These are phyloP conservation scores for Cliona cf. orientalis DNA, from an alignment of 37 sponge, comb jelly and placozoan genomes.

Conservation along the genomic window DNA sequence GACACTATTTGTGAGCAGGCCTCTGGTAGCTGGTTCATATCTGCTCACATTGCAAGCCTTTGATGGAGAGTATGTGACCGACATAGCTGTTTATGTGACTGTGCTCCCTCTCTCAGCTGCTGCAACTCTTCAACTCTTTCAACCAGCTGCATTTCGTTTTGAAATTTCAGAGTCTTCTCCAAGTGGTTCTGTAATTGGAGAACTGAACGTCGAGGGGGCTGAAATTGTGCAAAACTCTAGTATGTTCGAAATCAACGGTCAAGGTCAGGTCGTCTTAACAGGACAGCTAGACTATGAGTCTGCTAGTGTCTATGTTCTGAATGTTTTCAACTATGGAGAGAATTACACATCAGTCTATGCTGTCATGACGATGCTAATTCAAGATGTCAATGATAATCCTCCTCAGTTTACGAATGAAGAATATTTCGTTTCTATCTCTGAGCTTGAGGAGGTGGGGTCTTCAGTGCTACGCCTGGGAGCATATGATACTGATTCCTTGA, in stretches of 20 bases:
- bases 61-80: constrained; percentile 37
- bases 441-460: constrained; percentile 36
- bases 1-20: constrained; percentile 15
- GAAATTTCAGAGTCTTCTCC: constrained; percentile 9
- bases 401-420: constrained; percentile 48
- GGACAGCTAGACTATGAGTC: constrained; percentile 41
- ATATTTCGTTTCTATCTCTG: constrained; percentile 50
- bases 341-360: constrained; percentile 2
- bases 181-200: constrained; percentile 4
- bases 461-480: constrained; percentile 57
- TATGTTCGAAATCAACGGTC: neutral
- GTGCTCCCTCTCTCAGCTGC: neutral
- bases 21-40: constrained; percentile 1
- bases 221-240: neutral
- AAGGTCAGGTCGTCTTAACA: constrained; percentile 32
- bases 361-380: constrained; percentile 55
- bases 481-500: constrained; percentile 57
- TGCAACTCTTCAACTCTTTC: constrained; percentile 3
- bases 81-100: constrained; percentile 14
- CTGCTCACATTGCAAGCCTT: constrained; percentile 34
- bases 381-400: constrained; percentile 71
- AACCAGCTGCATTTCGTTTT: constrained; percentile 7
- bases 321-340: neutral
- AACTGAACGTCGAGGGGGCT: neutral
- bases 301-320: constrained; percentile 28